Conservation (phyloP, 2,113 vertebrate genomes). For the Paramisgurnus dabryanus region DNA sequence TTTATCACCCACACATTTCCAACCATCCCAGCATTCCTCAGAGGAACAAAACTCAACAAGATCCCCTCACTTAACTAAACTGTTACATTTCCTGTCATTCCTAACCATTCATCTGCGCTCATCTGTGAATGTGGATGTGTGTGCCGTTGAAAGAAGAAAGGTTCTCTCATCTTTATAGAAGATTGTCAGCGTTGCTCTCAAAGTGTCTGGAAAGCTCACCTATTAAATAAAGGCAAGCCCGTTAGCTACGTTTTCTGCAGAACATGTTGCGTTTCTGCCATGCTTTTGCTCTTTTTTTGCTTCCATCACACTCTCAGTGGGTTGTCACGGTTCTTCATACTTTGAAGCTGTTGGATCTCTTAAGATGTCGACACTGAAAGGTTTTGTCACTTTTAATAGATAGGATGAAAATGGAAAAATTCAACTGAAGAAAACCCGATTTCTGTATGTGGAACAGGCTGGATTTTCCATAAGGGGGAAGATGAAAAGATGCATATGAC, state of each 20-base stretch:
- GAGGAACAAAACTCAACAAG: conserved; percentile 40
- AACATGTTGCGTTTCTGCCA: conserved; percentile 38
- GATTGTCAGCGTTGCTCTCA: conserved; percentile 20
- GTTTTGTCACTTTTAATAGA: conserved; percentile 7
- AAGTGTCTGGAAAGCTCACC: conserved; percentile 46
- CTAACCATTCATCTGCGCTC: not conserved
- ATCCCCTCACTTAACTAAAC: conserved; percentile 46
- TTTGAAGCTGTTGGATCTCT: conserved; percentile 10
- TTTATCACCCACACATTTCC: conserved; percentile 22
- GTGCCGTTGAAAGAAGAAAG: conserved; percentile 14
- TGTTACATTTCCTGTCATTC: conserved; percentile 45
- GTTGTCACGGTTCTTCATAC: not conserved
- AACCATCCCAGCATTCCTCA: conserved; percentile 9
- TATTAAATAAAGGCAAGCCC: conserved; percentile 46
- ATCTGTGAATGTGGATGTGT: conserved; percentile 14
- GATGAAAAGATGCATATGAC: not conserved
- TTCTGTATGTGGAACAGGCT: not conserved
- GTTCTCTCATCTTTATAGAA: conserved; percentile 26
- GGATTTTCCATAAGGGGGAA: not conserved
- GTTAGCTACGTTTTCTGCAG: conserved; percentile 45
- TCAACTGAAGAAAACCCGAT: not conserved
- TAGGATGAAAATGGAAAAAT: not conserved
- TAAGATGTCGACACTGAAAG: not conserved
- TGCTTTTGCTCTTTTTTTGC: conserved; percentile 19
- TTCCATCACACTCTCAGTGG: conserved; percentile 35